These are phyloP conservation scores for Griposia aprilina DNA, from an alignment of 2,888 invertebrate species.

Conservation along the genomic window DNA sequence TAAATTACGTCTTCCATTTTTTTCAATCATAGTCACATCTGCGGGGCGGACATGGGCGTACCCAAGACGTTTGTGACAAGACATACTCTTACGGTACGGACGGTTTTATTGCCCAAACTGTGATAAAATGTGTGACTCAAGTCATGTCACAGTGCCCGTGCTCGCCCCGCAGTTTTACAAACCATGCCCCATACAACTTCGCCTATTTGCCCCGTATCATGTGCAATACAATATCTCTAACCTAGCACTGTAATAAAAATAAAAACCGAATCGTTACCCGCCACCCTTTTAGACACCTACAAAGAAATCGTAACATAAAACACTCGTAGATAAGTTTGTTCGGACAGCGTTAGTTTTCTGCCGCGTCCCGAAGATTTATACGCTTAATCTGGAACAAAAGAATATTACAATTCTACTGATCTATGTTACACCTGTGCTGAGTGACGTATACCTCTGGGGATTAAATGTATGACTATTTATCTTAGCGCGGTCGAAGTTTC, in stretches of 20 bases:
- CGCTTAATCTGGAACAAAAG: slow-evolving; percentile 75
- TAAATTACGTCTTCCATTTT: background rate
- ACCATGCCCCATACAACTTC: background rate
- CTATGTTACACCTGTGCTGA: slow-evolving; percentile 73
- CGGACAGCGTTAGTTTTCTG: slow-evolving; percentile 73
- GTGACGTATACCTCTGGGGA: slow-evolving; percentile 63
- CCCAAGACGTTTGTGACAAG: too few species aligned
- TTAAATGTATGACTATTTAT: slow-evolving; percentile 24
- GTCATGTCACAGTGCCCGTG: too few species aligned
- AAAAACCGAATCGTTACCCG: slow-evolving; percentile 63
- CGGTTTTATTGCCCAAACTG: too few species aligned
- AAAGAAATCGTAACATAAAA: slow-evolving; percentile 55
- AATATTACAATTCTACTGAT: slow-evolving; percentile 76
- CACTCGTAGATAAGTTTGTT: slow-evolving; percentile 67
- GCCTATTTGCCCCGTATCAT: slow-evolving; percentile 3
- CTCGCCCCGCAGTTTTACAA: too few species aligned
- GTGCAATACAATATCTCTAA: slow-evolving; percentile 28
- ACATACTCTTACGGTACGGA: too few species aligned
- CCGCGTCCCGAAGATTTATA: slow-evolving; percentile 75
- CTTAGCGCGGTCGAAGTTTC: background rate
- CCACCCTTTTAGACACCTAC: slow-evolving; percentile 47
- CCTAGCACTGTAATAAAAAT: slow-evolving; percentile 52
- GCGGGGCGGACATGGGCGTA: too few species aligned
- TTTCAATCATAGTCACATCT: background rate
- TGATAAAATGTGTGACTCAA: too few species aligned